A percentile compares a stretch with the other conserved stretches of the same genome.
phyloP scores from a whole-genome alignment of 2,797 vertebrate genomes.

The Pangasius sanitwongsei region DNA sequence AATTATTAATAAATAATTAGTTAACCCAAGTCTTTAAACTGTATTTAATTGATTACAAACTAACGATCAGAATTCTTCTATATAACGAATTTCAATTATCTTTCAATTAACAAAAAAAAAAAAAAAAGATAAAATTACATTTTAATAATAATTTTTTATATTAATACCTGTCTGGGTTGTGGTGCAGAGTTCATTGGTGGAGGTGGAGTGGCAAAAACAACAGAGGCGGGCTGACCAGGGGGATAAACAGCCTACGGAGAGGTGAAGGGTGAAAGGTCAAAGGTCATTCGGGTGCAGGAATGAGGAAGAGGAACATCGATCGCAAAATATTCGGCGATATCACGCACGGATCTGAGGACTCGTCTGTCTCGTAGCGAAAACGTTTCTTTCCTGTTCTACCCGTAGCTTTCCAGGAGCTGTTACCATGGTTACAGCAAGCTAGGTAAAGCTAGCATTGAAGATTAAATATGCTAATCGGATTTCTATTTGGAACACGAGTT shows the following conservation, averaged over 20 bases:
- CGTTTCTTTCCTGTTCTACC: neutral
- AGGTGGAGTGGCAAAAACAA: conserved; percentile 90
- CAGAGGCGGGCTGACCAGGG: conserved; percentile 89
- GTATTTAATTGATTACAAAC: too few species aligned
- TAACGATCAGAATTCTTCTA: too few species aligned
- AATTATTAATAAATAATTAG: too few species aligned
- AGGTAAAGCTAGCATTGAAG: neutral
- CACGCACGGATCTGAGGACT: neutral
- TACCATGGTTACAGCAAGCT: conserved; percentile 2
- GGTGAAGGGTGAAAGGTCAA: conserved; percentile 7
- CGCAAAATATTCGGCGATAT: neutral
- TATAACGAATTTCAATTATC: neutral
- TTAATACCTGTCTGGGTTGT: conserved; percentile 91
- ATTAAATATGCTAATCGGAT: neutral
- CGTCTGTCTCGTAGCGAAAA: neutral
- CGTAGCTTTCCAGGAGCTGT: neutral
- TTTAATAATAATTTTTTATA: neutral
- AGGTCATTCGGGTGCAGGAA: neutral
- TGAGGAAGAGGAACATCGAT: neutral
- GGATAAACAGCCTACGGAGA: conserved; percentile 84
- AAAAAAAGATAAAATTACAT: neutral
- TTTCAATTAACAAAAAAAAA: neutral
- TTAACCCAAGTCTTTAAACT: too few species aligned
- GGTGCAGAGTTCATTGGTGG: conserved; percentile 98
- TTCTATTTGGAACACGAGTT: neutral